phyloP scores from a whole-genome alignment of 1,140 invertebrate genomes.

The Drosophila grimshawi region DNA sequence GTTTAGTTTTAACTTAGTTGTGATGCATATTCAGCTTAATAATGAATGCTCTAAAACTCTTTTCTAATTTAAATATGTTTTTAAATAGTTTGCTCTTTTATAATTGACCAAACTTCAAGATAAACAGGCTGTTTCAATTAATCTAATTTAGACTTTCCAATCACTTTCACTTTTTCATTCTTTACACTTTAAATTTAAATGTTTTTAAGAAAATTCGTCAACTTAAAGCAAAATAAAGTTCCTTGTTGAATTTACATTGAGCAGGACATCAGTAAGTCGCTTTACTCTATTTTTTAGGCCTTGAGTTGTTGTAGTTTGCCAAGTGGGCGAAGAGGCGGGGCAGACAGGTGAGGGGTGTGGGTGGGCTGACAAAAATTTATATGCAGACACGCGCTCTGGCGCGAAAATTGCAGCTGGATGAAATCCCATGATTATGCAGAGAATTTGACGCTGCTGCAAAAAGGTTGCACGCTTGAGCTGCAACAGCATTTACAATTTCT shows the following conservation, averaged over 20 bases:
- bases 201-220: too few relatives aligned
- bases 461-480: slow-evolving; percentile 36
- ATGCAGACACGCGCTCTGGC: slow-evolving; percentile 77
- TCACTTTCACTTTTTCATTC: too few relatives aligned
- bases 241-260: neutral
- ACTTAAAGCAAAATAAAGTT: too few relatives aligned
- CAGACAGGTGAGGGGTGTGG: neutral
- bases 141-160: too few relatives aligned
- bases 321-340: slow-evolving; percentile 9
- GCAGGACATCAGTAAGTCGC: slow-evolving; percentile 18
- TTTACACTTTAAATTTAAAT: too few relatives aligned
- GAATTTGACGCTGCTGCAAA: slow-evolving; percentile 55
- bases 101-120: too few relatives aligned
- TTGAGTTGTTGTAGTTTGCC: neutral
- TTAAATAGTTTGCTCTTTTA: too few relatives aligned
- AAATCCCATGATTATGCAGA: slow-evolving; percentile 81
- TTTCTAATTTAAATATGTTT: too few relatives aligned
- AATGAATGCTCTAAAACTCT: too few relatives aligned
- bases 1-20: too few relatives aligned
- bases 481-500: slow-evolving; percentile 4
- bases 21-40: too few relatives aligned
- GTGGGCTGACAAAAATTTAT: slow-evolving; percentile 57
- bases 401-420: slow-evolving; percentile 78
- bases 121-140: too few relatives aligned
- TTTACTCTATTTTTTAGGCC: neutral